Conservation (phyloP, 2,888 invertebrate species). For the Tetranychus truncatus region DNA sequence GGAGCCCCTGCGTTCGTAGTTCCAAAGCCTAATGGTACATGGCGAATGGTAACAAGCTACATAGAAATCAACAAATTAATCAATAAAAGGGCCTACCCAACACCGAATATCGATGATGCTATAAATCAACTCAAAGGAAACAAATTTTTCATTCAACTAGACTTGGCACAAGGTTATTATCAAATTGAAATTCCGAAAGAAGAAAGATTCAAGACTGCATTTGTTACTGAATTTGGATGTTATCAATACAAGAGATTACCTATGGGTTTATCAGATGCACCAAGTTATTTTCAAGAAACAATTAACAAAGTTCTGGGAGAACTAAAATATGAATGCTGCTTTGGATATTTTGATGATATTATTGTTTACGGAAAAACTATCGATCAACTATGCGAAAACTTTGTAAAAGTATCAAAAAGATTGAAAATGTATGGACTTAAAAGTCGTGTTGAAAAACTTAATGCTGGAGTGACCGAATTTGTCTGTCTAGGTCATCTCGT, state of each 20-base stretch:
- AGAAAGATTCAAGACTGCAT: neutral
- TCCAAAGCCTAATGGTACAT: neutral
- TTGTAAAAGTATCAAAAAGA: neutral
- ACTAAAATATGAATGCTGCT: neutral
- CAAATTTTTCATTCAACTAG: neutral
- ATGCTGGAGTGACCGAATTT: neutral
- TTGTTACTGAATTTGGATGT: neutral
- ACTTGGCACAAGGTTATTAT: neutral
- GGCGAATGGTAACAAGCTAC: neutral
- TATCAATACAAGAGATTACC: conserved; percentile 2
- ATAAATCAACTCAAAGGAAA: neutral
- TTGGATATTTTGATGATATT: neutral
- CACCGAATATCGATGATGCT: neutral
- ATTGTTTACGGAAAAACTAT: neutral
- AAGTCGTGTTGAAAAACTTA: neutral
- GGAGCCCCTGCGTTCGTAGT: neutral
- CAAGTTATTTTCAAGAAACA: neutral
- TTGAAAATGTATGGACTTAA: neutral
- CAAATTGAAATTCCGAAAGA: neutral
- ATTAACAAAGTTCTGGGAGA: neutral
- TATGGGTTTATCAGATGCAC: conserved; percentile 3
- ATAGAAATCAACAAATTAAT: neutral
- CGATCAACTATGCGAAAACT: neutral
- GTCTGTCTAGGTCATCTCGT: neutral
- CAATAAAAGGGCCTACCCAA: neutral